These are phyloP conservation scores for Athripsodes cinereus DNA, from an alignment of 2,888 invertebrate genomes.

Conservation along the genomic window DNA sequence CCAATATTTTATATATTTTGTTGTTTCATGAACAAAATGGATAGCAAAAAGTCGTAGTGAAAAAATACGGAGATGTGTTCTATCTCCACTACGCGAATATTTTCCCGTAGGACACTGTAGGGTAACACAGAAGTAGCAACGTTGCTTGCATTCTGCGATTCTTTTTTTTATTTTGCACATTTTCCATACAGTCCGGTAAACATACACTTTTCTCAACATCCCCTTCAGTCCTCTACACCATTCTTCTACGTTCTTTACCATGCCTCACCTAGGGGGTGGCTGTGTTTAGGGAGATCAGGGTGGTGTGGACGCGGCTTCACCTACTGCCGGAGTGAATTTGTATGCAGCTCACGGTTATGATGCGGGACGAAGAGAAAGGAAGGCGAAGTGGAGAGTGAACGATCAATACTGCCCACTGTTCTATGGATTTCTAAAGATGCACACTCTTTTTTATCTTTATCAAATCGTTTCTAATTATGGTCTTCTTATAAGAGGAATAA, in stretches of 20 bases:
- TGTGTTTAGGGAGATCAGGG: constrained; percentile 1
- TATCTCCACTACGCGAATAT: not conserved
- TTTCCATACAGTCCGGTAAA: constrained; percentile 17
- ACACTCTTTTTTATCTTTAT: constrained; percentile 11
- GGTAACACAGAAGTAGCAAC: not conserved
- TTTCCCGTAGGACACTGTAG: not conserved
- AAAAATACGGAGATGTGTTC: not conserved
- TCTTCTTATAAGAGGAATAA: too few species aligned
- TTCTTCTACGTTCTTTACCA: not conserved
- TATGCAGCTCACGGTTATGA: constrained; percentile 16
- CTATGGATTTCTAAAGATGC: constrained; percentile 26
- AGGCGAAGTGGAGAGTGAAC: constrained; percentile 10
- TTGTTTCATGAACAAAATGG: not conserved
- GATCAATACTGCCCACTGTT: constrained; percentile 28
- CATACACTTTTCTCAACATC: constrained; percentile 14
- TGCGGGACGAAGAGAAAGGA: constrained; percentile 9
- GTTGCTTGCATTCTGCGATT: constrained; percentile 1
- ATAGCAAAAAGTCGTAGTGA: not conserved
- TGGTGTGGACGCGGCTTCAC: constrained; percentile 2
- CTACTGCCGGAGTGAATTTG: constrained; percentile 17
- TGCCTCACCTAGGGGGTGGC: not conserved
- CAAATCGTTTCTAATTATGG: not conserved
- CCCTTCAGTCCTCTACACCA: not conserved
- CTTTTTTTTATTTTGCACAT: constrained; percentile 4
- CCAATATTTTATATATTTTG: not conserved